Evolutionary conservation across 2,888 invertebrate genomes (phyloP), one percentile per base, ranked within the genome.

Genomic region (Heliconius sara): DNA sequence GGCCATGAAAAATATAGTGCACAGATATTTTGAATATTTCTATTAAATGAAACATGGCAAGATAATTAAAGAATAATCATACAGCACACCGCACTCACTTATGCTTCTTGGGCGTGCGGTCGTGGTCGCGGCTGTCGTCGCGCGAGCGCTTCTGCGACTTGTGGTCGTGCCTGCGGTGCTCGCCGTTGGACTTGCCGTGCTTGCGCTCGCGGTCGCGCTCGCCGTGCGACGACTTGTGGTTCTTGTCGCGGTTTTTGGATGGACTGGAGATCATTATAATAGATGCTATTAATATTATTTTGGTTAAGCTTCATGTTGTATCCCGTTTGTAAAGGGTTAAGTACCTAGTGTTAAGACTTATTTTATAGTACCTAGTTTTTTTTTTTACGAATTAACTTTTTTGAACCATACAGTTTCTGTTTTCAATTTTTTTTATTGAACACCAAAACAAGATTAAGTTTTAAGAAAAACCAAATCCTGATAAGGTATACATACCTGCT

Each of bases 51-150:
- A 47, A 47, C 16, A 13, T 47, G 16, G 47, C 47, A 47, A 16
- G 16, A 47, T 47, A 47, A 47, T 47, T 5, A 13, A 47, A 13
- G 16, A 16, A 47, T 16, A 16, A 47, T 3, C 47, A 5, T 16
- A 47, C 16, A 39, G 22, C 19, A 27, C 22, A 22, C 3, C 10
- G 52, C 7, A 90, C 92, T 91, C 87, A 97, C 96, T 95, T 97
- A 52, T 97, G 95, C 92, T 96, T 97, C 91, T 98, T 98, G 76
- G 97, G 94, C 82, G 96, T 96, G 88, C 96, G 96, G 80, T 93
- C 95, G 81, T 95, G 95, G 70, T 97, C 97, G 75, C 96, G 95
- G 88, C 97, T 97, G 84, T 97, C 97, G 81, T 98, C 98, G 39
- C 98, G 96, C 65, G 97, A 96, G 68, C 98, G 96, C 91, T 98